A percentile compares a stretch with the other conserved stretches of the same genome.
Conservation (phyloP, 2,888 invertebrate genomes). For the Yponomeuta malinellus region DNA sequence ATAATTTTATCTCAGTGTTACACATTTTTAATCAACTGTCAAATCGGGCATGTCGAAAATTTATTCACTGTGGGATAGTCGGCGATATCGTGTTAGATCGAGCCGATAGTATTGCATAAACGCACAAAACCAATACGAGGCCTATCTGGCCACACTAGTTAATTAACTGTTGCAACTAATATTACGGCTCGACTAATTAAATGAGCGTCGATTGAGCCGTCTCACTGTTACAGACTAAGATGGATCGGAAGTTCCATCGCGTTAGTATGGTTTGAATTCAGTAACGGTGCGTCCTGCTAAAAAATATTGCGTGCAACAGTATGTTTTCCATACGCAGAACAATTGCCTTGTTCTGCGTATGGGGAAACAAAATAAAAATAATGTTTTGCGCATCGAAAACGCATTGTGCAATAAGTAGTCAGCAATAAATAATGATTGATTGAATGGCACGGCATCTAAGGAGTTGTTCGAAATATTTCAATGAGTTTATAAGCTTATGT, state of each 20-base stretch:
- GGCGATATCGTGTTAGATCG: constrained; percentile 19
- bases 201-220: constrained; percentile 12
- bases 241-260: neutral
- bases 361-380: no score
- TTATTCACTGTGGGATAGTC: constrained; percentile 19
- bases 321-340: no score
- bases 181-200: constrained; percentile 15
- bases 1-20: constrained; percentile 27
- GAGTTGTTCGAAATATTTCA: no score
- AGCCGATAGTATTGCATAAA: constrained; percentile 6
- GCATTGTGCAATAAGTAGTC: no score
- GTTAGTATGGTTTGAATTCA: neutral
- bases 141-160: constrained; percentile 4
- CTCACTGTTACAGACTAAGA: neutral
- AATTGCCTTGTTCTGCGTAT: no score
- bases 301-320: no score
- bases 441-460: neutral
- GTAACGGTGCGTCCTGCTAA: neutral
- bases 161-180: constrained; percentile 15
- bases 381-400: no score
- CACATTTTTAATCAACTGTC: constrained; percentile 48
- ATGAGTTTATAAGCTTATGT: no score
- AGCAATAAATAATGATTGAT: neutral
- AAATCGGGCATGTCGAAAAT: constrained; percentile 17
- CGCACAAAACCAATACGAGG: constrained; percentile 15